Base-by-base conservation (phyloP, 1,140 invertebrate genomes). In the Rhizoglyphus robini region DNA sequence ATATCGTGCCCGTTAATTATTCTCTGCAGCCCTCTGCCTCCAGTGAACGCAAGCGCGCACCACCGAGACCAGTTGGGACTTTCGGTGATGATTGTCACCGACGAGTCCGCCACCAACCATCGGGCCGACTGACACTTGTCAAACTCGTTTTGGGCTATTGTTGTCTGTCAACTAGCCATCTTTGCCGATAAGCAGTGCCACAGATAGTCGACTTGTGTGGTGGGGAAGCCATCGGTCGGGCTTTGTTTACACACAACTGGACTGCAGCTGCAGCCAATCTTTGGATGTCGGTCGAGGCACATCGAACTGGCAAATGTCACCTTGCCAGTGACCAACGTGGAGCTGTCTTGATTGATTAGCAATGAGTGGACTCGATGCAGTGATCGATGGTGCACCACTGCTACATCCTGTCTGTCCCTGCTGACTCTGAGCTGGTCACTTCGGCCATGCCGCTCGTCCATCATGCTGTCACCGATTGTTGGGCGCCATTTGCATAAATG, bases 311-410 rank as follows among this genome's bases (percentile, higher is more conserved):
- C 41, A 46, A 46, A 46, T 46, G 41, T 46, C 41, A 46, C 41
- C 41, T 25, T 15, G 51, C 51, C 51, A 27, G 20, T 25, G 51
- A 54, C 31, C 8, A 54, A 54, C 18, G 8, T 54, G 51, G 51
- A 54, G 51, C 51, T 54, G 51, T 54, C 51, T 54, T 54, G 51
- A 54, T 54, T 54, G 51, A 54, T 54, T 20, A 54, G 51, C 51
- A 54, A 32, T 8, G 51, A 27, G 51, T 54, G 51, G 51, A 54
- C 51, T 32, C 20, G 31, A 5, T 54, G 20, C 8, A 25, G 51
- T 54, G 51, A 54, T 54, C 51, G 51, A 54, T 54, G 8, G 31
- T n/a, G n/a, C n/a, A n/a, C n/a, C n/a, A n/a, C n/a, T n/a, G 41
- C 15, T 54, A 32, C 20, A 23, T 27, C 51, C 51, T 8, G 51